These are phyloP conservation scores for Oxyteleia sp. DNA, from an alignment of 2,888 invertebrate genomes.

Conservation along the genomic window DNA sequence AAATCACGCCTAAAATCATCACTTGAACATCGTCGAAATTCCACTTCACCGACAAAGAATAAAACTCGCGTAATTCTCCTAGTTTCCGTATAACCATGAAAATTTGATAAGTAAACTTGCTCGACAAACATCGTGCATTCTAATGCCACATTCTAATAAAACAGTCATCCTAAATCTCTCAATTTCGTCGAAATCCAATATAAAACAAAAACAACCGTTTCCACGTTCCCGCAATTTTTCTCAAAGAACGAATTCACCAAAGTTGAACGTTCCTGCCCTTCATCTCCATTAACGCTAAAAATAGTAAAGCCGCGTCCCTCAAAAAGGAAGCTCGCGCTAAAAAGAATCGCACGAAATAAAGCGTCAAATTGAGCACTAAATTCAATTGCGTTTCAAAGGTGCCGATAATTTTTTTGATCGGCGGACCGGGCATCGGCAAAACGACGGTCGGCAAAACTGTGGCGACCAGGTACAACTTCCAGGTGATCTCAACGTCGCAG, in stretches of 20 bases:
- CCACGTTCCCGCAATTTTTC: conserved; percentile 7
- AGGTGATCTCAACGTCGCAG: conserved; percentile 71
- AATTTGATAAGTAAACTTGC: too few relatives aligned
- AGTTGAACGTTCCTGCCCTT: conserved; percentile 19
- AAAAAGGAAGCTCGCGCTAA: neutral
- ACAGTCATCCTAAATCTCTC: too few relatives aligned
- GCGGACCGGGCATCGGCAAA: conserved; percentile 77
- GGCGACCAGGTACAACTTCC: conserved; percentile 74
- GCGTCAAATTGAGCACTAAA: conserved; percentile 3
- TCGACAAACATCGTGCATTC: too few relatives aligned
- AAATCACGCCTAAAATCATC: too few relatives aligned
- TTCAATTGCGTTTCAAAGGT: conserved; percentile 35
- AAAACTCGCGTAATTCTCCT: too few relatives aligned
- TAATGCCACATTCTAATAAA: too few relatives aligned
- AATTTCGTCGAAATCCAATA: conserved; percentile 4
- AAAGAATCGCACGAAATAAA: conserved; percentile 1
- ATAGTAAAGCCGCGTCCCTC: neutral
- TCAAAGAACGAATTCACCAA: conserved; percentile 11
- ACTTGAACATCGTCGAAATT: too few relatives aligned
- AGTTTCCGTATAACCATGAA: too few relatives aligned
- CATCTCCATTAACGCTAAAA: conserved; percentile 16
- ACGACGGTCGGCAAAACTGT: conserved; percentile 72
- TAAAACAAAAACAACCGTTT: conserved; percentile 15
- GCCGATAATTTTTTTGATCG: conserved; percentile 78
- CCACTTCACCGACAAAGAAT: too few relatives aligned